A percentile compares a stretch with the other conserved stretches of the same genome.
phyloP scores from a whole-genome alignment of 2,888 invertebrate species.

The Ptilodon capucinus region DNA sequence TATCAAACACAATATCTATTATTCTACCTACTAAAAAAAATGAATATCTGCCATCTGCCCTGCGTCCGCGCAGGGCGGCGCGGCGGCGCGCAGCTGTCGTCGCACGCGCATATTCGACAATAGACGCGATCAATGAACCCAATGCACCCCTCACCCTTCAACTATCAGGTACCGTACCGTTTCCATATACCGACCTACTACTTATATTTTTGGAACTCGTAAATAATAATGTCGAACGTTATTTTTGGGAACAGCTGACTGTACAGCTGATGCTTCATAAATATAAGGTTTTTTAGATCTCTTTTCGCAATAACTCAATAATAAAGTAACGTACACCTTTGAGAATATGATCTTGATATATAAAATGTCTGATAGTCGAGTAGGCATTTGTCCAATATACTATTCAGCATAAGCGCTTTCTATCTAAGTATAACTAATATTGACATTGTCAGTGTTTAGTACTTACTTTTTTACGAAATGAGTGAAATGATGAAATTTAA shows the following conservation, averaged over 20 bases:
- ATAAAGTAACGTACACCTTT: too few species aligned
- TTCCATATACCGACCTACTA: slow-evolving; percentile 15
- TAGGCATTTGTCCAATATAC: too few species aligned
- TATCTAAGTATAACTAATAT: too few species aligned
- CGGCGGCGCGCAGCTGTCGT: slow-evolving; percentile 64
- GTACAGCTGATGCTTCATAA: slow-evolving; percentile 13
- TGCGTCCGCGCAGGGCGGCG: slow-evolving; percentile 53
- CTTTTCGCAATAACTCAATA: too few species aligned
- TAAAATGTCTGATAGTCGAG: too few species aligned
- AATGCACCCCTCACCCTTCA: slow-evolving; percentile 54
- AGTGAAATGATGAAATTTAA: too few species aligned
- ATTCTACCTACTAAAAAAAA: slow-evolving; percentile 36
- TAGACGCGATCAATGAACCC: slow-evolving; percentile 77
- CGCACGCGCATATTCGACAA: slow-evolving; percentile 74
- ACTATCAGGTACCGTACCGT: slow-evolving; percentile 50
- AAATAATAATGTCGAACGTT: background rate
- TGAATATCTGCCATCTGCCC: slow-evolving; percentile 64
- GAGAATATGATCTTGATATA: too few species aligned
- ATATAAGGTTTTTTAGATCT: background rate
- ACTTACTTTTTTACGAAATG: too few species aligned
- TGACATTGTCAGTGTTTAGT: too few species aligned
- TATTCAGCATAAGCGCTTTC: too few species aligned
- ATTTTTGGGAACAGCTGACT: slow-evolving; percentile 25
- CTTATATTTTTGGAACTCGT: background rate
- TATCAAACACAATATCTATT: slow-evolving; percentile 36